A percentile compares a stretch with the other conserved stretches of the same genome.
phyloP scores from a whole-genome alignment of 2,888 invertebrate species.

The Creontiades dilutus region DNA sequence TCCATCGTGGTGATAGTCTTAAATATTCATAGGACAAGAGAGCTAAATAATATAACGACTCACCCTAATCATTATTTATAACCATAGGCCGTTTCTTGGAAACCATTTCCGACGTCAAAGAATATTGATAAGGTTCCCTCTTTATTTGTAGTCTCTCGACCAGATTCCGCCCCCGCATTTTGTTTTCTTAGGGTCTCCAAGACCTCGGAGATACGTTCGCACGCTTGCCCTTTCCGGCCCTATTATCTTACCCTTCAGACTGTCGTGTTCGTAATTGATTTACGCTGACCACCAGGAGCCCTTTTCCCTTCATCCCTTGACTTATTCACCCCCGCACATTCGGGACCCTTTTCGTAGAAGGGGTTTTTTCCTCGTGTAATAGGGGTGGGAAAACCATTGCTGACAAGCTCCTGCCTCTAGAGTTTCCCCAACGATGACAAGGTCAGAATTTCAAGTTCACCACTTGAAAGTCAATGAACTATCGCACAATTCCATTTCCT shows the following conservation, averaged over 20 bases:
- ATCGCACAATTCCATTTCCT: no score
- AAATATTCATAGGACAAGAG: no score
- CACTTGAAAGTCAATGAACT: background rate
- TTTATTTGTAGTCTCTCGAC: background rate
- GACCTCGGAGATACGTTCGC: conserved; percentile 26
- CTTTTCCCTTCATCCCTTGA: conserved; percentile 26
- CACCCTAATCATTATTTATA: no score
- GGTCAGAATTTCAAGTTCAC: no score
- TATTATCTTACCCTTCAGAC: conserved; percentile 36
- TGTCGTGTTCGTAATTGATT: conserved; percentile 42
- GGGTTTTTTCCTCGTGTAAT: background rate
- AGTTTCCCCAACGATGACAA: no score
- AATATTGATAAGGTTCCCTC: background rate
- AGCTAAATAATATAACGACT: no score
- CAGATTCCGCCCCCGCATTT: background rate
- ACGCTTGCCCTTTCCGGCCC: conserved; percentile 35
- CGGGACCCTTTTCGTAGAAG: background rate
- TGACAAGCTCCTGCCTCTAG: no score
- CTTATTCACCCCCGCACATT: conserved; percentile 18
- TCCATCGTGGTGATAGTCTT: no score
- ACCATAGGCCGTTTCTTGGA: no score
- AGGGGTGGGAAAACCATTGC: background rate
- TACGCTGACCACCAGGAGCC: conserved; percentile 18
- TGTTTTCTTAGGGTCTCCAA: conserved; percentile 5
- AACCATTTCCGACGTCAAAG: background rate